Percentiles rank a stretch among this genome's conserved stretches.
Conservation (phyloP, 2,113 vertebrate genomes). For the Perca schrenkii region DNA sequence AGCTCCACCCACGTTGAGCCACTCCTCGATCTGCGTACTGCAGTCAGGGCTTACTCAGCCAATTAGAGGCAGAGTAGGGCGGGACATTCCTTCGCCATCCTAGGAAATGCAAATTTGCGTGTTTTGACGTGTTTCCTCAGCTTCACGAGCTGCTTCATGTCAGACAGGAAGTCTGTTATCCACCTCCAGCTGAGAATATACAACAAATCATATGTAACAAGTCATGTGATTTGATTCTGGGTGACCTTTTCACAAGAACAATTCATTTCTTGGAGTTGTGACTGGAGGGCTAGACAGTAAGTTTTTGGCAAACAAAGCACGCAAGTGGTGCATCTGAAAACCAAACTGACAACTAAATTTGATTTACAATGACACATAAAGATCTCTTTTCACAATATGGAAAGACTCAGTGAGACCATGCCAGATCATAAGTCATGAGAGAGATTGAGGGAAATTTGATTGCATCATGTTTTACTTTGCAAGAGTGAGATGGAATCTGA, state of each 20-base stretch:
- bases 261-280: constrained; percentile 27
- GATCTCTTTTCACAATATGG: constrained; percentile 64
- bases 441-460: constrained; percentile 76
- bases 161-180: too few relatives aligned
- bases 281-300: background rate
- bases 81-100: too few relatives aligned
- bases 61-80: too few relatives aligned
- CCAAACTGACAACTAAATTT: constrained; percentile 33
- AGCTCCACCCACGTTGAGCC: too few relatives aligned
- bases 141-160: too few relatives aligned
- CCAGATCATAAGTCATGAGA: constrained; percentile 69
- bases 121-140: too few relatives aligned
- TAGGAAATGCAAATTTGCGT: too few relatives aligned
- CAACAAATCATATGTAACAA: background rate
- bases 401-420: constrained; percentile 58
- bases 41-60: too few relatives aligned
- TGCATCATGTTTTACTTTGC: constrained; percentile 80
- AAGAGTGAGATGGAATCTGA: constrained; percentile 82
- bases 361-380: constrained; percentile 65
- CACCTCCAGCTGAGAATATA: too few relatives aligned
- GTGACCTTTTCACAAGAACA: constrained; percentile 24
- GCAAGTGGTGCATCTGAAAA: constrained; percentile 22
- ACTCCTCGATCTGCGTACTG: too few relatives aligned
- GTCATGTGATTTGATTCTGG: constrained; percentile 12
- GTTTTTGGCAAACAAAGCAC: constrained; percentile 26